Evolutionary conservation across 2,113 vertebrate genomes (phyloP).

Genomic region (Pantherophis guttatus): DNA sequence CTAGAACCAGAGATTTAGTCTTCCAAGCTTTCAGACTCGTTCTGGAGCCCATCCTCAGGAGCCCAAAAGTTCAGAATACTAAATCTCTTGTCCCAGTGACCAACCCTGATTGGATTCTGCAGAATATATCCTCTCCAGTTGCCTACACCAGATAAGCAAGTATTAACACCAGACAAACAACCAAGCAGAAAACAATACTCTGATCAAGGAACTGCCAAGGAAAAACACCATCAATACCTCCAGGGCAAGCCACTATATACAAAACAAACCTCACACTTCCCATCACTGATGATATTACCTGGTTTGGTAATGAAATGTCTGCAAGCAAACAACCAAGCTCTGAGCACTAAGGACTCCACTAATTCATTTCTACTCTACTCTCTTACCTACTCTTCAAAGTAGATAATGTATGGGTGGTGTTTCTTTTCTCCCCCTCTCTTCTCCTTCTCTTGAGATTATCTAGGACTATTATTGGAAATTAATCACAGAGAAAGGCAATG

Average conservation of each 20-base stretch:
- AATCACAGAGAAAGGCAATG: conserved; percentile 76
- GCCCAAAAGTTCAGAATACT: neutral
- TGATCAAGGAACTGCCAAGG: neutral
- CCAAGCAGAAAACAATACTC: neutral
- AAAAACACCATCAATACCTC: neutral
- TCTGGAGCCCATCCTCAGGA: neutral
- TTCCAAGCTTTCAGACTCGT: neutral
- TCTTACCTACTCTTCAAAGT: conserved; percentile 59
- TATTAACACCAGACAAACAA: neutral
- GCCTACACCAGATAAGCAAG: neutral
- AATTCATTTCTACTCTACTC: conserved; percentile 78
- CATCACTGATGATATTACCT: neutral
- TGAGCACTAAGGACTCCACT: conserved; percentile 27
- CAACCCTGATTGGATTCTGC: neutral
- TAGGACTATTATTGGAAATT: conserved; percentile 76
- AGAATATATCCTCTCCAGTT: neutral
- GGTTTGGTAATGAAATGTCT: neutral
- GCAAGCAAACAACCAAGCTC: neutral
- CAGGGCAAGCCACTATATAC: neutral
- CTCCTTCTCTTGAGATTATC: conserved; percentile 75
- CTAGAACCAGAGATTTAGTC: neutral
- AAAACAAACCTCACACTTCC: neutral
- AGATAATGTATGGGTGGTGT: conserved; percentile 67
- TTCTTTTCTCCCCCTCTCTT: conserved; percentile 51
- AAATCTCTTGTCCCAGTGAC: neutral